phyloP scores from a whole-genome alignment of 2,888 invertebrate genomes.

The Aproaerema taeniolella region DNA sequence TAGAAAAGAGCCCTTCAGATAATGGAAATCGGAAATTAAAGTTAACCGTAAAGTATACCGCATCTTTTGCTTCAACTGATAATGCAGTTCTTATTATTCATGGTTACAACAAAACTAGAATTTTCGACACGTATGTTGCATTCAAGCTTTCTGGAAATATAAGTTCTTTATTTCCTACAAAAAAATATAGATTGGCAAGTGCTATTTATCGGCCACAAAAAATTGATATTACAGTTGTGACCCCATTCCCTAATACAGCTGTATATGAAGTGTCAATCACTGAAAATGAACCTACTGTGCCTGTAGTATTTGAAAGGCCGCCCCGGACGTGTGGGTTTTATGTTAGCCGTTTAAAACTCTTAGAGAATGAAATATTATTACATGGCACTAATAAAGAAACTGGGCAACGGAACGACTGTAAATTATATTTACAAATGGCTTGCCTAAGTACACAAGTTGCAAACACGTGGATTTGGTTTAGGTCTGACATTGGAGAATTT shows the following conservation, averaged over 20 bases:
- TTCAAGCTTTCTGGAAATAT: slow-evolving; percentile 50
- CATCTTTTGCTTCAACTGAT: slow-evolving; percentile 52
- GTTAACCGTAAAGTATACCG: slow-evolving; percentile 52
- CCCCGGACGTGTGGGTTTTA: slow-evolving; percentile 44
- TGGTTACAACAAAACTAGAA: slow-evolving; percentile 64
- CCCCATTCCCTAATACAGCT: slow-evolving; percentile 44
- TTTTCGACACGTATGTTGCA: slow-evolving; percentile 62
- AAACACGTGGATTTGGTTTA: slow-evolving; percentile 64
- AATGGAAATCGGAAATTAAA: slow-evolving; percentile 57
- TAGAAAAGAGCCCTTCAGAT: slow-evolving; percentile 50
- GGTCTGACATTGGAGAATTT: slow-evolving; percentile 56
- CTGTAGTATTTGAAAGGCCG: slow-evolving; percentile 38
- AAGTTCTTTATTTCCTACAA: slow-evolving; percentile 44
- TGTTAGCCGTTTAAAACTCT: slow-evolving; percentile 47
- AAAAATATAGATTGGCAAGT: slow-evolving; percentile 60
- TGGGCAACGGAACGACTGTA: no score
- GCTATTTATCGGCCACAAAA: slow-evolving; percentile 57
- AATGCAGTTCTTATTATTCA: slow-evolving; percentile 52
- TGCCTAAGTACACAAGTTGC: slow-evolving; percentile 55
- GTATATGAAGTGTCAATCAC: slow-evolving; percentile 42
- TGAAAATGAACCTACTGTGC: slow-evolving; percentile 53
- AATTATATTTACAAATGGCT: slow-evolving; percentile 52
- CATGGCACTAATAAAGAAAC: slow-evolving; percentile 45
- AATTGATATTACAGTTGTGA: slow-evolving; percentile 51
- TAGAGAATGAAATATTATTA: slow-evolving; percentile 51